Base-by-base conservation (phyloP, 2,113 vertebrate species). In the Gallinago undulata region DNA sequence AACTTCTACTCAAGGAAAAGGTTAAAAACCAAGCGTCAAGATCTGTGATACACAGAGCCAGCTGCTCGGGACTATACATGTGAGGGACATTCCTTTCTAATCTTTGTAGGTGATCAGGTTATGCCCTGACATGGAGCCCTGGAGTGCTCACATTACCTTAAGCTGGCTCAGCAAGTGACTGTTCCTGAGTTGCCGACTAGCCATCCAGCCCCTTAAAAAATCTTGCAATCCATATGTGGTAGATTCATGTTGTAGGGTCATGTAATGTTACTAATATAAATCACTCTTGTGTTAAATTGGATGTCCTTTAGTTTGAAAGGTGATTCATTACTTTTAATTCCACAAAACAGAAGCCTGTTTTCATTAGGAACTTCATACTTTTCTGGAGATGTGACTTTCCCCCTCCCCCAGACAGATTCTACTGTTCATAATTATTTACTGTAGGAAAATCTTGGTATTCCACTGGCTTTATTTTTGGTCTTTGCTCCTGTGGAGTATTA, bases 71-170 rank as follows among this genome's bases (percentile, higher is more conserved):
- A 31, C 68, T 88, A 41, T n/a, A 35, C 17, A 45, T 77, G 57
- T 57, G 73, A 92, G 59, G 60, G 92, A 91, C 92, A 91, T 96
- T 97, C 93, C 86, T 94, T 95, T 94, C 95, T 73, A 72, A 79
- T 94, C 89, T 96, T 89, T 91, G 78, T 72, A 82, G 72, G 66
- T 97, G 82, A 97, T 97, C 81, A 2, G 66, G 80, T 96, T 97
- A 30, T 92, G 43, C 55, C 90, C 47, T 95, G 88, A 76, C 83
- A 50, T 79, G 47, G 48, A 39, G 94, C n/a, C 21, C 57, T 43
- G 85, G 33, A 43, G 30, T 51, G 31, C 89, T 96, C 83, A 13
- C 66, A 25, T 95, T 89, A 91, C 89, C 24, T 63, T 78, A 69
- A 53, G 70, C 81, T 94, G 83, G 75, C 72, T 96, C 95, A 96